Evolutionary conservation across 2,113 vertebrate species (phyloP).

Genomic region (Nanorana parkeri): DNA sequence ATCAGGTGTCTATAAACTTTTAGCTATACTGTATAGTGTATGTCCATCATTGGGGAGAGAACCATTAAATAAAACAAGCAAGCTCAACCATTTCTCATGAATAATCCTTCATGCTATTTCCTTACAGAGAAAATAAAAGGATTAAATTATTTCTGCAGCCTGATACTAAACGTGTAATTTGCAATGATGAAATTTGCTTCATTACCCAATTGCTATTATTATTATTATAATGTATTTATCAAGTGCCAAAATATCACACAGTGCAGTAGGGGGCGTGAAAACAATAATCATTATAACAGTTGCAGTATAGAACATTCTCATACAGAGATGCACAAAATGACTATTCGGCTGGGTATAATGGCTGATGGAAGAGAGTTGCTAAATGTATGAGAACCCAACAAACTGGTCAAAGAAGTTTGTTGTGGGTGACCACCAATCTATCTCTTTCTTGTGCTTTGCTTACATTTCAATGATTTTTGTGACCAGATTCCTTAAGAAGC

Average conservation of each 20-base stretch:
- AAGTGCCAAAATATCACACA: not conserved
- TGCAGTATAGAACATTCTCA: not conserved
- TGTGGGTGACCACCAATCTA: too few relatives aligned
- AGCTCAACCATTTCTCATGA: too few relatives aligned
- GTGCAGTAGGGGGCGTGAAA: not conserved
- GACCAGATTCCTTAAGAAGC: too few relatives aligned
- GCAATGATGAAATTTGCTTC: not conserved
- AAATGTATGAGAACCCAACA: too few relatives aligned
- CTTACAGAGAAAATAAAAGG: not conserved
- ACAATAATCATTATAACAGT: not conserved
- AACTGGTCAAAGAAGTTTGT: too few relatives aligned
- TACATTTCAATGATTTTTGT: too few relatives aligned
- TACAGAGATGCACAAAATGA: not conserved
- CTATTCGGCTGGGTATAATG: not conserved
- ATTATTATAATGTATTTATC: constrained; percentile 16
- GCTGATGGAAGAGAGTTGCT: too few relatives aligned
- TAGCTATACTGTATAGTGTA: too few relatives aligned
- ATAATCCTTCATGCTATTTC: not conserved
- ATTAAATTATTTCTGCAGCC: not conserved
- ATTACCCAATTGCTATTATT: not conserved
- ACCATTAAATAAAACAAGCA: too few relatives aligned
- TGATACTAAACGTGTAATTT: not conserved
- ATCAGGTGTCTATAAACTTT: too few relatives aligned
- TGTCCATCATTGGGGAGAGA: too few relatives aligned
- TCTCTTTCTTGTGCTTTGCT: too few relatives aligned